A percentile compares a stretch with the other conserved stretches of the same genome.
phyloP scores from a whole-genome alignment of 2,888 invertebrate species.

The Coleophora flavipennella region DNA sequence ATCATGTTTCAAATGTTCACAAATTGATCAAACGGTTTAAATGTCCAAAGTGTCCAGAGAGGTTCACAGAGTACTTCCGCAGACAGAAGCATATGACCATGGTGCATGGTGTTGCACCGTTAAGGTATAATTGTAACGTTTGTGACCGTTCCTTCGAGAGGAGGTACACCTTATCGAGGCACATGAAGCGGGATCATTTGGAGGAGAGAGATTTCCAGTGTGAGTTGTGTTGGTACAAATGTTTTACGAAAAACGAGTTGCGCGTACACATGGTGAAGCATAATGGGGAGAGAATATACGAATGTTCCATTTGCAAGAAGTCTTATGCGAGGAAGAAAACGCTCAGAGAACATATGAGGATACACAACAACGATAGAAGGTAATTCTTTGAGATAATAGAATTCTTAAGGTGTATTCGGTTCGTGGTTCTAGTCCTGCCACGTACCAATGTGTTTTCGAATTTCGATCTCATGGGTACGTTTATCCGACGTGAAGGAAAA shows the following conservation, averaged over 20 bases:
- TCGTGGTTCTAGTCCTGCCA: no score
- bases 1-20: conserved; percentile 41
- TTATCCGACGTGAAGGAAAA: no score
- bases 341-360: conserved; percentile 32
- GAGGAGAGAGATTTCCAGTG: conserved; percentile 42
- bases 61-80: conserved; percentile 43
- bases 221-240: conserved; percentile 34
- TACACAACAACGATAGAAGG: conserved; percentile 27
- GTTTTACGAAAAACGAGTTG: conserved; percentile 32
- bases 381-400: conserved; percentile 6
- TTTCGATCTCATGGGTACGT: no score
- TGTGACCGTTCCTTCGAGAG: conserved; percentile 37
- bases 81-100: conserved; percentile 48
- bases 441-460: no score
- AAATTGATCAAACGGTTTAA: conserved; percentile 41
- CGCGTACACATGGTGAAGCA: conserved; percentile 31
- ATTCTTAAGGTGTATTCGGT: no score
- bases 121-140: conserved; percentile 46
- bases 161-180: conserved; percentile 9
- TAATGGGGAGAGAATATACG: conserved; percentile 25
- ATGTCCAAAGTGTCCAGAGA: conserved; percentile 44
- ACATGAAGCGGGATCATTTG: conserved; percentile 41
- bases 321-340: conserved; percentile 28
- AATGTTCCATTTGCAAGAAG: conserved; percentile 34
- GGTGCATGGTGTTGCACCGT: conserved; percentile 35